phyloP scores from a whole-genome alignment of 2,797 vertebrate species.

The Lagocephalus sceleratus region DNA sequence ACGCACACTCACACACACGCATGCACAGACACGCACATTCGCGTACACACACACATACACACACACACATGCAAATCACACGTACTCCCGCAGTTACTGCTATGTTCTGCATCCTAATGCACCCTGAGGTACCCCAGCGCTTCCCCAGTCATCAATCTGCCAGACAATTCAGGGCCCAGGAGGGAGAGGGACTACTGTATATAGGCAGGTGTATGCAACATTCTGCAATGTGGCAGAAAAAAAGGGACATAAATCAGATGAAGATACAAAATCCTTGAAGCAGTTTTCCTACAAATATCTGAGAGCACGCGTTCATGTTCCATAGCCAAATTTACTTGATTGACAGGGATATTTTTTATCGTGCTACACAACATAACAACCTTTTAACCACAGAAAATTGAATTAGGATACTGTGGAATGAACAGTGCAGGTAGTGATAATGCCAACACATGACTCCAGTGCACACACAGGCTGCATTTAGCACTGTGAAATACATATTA shows the following conservation, averaged over 20 bases:
- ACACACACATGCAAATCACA: background rate
- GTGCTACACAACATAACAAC: conserved; percentile 37
- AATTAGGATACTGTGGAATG: conserved; percentile 44
- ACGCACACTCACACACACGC: conserved; percentile 19
- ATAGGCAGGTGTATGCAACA: conserved; percentile 35
- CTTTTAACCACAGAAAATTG: conserved; percentile 45
- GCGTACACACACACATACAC: background rate
- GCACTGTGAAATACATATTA: conserved; percentile 24
- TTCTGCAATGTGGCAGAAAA: conserved; percentile 15
- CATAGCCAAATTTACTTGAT: conserved; percentile 27
- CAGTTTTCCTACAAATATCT: conserved; percentile 35
- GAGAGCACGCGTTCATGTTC: conserved; percentile 31
- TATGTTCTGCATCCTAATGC: conserved; percentile 61
- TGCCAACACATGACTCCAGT: conserved; percentile 29
- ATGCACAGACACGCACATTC: too few species aligned
- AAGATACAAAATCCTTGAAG: conserved; percentile 21
- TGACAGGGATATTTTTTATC: conserved; percentile 38
- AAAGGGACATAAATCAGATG: conserved; percentile 37
- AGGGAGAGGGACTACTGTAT: conserved; percentile 36
- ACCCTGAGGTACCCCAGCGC: conserved; percentile 54
- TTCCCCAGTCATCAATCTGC: conserved; percentile 68
- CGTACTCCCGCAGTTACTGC: conserved; percentile 36
- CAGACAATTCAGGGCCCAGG: conserved; percentile 60
- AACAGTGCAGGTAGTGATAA: conserved; percentile 50
- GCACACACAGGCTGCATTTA: conserved; percentile 17